These are phyloP conservation scores for Norana najaformis DNA, from an alignment of 2,888 invertebrate species.

Conservation along the genomic window DNA sequence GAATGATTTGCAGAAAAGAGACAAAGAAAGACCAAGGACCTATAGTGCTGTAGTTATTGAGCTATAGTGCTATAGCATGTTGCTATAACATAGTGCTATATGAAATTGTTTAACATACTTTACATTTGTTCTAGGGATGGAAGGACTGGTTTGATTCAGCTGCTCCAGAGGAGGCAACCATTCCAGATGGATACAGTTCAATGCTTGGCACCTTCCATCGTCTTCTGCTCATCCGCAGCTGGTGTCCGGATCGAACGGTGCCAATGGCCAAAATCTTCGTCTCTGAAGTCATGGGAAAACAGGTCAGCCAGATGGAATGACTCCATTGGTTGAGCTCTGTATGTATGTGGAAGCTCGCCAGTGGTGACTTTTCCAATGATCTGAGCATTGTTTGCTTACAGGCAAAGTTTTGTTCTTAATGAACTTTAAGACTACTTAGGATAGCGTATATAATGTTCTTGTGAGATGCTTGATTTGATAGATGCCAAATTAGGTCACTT, in stretches of 20 bases:
- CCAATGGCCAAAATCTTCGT: constrained; percentile 63
- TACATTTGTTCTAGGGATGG: constrained; percentile 56
- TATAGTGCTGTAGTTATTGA: no score
- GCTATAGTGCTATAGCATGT: no score
- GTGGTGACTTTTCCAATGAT: no score
- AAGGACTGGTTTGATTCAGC: constrained; percentile 63
- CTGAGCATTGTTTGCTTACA: no score
- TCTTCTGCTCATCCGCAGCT: constrained; percentile 60
- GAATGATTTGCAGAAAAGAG: no score
- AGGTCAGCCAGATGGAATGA: constrained; percentile 44
- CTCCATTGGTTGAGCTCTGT: neutral
- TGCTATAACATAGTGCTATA: neutral
- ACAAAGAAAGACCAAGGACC: no score
- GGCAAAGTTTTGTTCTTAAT: no score
- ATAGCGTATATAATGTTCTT: no score
- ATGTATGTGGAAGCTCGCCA: no score
- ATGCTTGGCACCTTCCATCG: constrained; percentile 60
- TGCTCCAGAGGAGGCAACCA: constrained; percentile 60
- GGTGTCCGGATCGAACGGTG: constrained; percentile 62
- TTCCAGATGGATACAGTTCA: constrained; percentile 62
- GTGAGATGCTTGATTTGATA: no score
- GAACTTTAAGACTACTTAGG: no score
- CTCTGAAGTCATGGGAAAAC: constrained; percentile 60
- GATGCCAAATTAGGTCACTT: no score
- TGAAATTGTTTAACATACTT: neutral